Conservation (phyloP, 2,888 invertebrate genomes). For the Meteorus colon region DNA sequence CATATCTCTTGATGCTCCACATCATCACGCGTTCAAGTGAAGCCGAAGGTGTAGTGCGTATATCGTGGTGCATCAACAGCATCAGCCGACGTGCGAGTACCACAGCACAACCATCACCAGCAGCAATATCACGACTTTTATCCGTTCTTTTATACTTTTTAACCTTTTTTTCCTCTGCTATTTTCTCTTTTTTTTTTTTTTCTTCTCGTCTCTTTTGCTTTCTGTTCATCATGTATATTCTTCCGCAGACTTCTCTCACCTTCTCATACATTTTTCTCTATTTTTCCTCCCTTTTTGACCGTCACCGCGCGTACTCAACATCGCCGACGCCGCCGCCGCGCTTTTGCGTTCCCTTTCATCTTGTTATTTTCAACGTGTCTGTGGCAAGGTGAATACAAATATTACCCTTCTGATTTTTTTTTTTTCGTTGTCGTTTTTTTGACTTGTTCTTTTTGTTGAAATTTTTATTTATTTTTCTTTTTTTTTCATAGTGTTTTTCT, state of each 20-base stretch:
- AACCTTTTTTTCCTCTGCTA: background rate
- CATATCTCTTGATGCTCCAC: conserved; percentile 47
- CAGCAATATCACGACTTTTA: conserved; percentile 38
- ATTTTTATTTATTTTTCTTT: background rate
- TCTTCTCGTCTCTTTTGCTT: background rate
- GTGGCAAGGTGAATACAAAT: conserved; percentile 48
- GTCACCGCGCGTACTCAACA: conserved; percentile 6
- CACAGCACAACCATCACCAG: conserved; percentile 28
- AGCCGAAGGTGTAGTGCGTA: conserved; percentile 37
- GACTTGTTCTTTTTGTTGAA: background rate
- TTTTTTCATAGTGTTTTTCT: background rate
- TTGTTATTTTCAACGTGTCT: conserved; percentile 49
- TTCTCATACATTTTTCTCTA: conserved; percentile 12
- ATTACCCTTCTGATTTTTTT: conserved; percentile 40
- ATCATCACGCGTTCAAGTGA: conserved; percentile 46
- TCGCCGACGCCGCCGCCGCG: conserved; percentile 5
- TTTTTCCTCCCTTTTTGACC: conserved; percentile 13
- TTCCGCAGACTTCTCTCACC: conserved; percentile 12
- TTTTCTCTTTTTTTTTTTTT: background rate
- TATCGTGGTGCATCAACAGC: conserved; percentile 11
- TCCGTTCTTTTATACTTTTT: background rate
- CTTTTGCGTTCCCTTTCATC: conserved; percentile 53
- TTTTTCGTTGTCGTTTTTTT: conserved; percentile 22
- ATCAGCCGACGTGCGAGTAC: background rate
- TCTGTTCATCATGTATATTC: background rate